Conservation (phyloP, 2,888 invertebrate species). For the Lasius platythorax region DNA sequence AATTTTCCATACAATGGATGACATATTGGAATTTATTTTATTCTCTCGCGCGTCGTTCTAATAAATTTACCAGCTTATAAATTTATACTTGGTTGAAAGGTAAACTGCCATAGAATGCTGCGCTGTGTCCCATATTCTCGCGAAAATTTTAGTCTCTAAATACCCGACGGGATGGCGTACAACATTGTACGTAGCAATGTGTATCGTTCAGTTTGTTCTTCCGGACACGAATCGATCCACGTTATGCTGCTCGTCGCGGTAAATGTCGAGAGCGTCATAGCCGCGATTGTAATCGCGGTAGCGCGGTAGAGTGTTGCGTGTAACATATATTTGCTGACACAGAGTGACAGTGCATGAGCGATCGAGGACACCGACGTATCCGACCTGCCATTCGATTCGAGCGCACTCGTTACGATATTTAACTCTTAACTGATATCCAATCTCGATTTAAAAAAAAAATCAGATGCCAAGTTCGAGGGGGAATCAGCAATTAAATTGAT, state of each 20-base stretch:
- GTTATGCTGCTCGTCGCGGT: slow-evolving; percentile 44
- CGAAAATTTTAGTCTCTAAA: slow-evolving; percentile 22
- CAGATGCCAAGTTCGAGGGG: background rate
- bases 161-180: background rate
- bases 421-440: background rate
- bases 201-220: slow-evolving; percentile 60
- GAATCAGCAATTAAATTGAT: background rate
- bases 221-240: slow-evolving; percentile 68
- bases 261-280: slow-evolving; percentile 48
- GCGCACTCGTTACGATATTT: slow-evolving; percentile 4
- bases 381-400: slow-evolving; percentile 14
- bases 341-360: slow-evolving; percentile 33
- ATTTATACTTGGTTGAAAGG: background rate
- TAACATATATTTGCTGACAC: slow-evolving; percentile 43
- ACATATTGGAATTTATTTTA: background rate
- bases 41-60: background rate
- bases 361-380: slow-evolving; percentile 15
- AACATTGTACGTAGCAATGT: slow-evolving; percentile 3
- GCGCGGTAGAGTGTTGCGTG: slow-evolving; percentile 5
- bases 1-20: background rate
- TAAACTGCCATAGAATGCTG: background rate
- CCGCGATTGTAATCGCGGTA: slow-evolving; percentile 36
- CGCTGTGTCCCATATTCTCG: background rate
- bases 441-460: slow-evolving; percentile 6
- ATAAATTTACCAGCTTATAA: background rate